phyloP scores from a whole-genome alignment of 2,888 invertebrate genomes.

The Tupiocoris notatus region DNA sequence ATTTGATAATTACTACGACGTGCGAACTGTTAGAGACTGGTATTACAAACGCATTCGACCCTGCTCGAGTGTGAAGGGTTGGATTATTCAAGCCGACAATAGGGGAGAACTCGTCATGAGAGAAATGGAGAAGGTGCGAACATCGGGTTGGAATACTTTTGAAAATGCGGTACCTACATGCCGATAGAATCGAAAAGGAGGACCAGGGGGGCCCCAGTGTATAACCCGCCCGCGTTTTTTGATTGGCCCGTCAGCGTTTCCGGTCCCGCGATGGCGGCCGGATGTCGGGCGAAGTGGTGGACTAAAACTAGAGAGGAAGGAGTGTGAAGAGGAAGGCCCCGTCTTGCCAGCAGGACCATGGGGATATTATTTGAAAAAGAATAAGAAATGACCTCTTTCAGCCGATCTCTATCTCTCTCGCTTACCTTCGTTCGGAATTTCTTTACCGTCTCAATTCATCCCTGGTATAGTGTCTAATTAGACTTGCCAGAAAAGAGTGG shows the following conservation, averaged over 20 bases:
- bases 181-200: not conserved
- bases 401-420: not conserved
- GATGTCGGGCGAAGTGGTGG: constrained; percentile 28
- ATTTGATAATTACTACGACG: not conserved
- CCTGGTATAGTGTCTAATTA: constrained; percentile 32
- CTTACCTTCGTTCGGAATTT: not conserved
- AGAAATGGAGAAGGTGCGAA: not conserved
- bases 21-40: not conserved
- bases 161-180: not conserved
- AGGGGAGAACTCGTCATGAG: not conserved
- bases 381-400: not conserved
- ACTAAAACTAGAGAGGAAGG: no score
- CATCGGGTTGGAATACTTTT: not conserved
- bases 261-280: constrained; percentile 39
- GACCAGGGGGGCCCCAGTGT: constrained; percentile 4
- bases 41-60: not conserved
- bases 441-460: not conserved
- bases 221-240: constrained; percentile 40
- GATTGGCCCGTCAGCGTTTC: constrained; percentile 31
- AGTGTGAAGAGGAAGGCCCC: not conserved
- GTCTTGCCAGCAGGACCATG: not conserved
- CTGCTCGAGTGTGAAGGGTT: not conserved
- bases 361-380: not conserved
- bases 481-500: constrained; percentile 6
- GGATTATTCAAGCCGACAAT: not conserved